These are phyloP conservation scores for Pampus argenteus DNA, from an alignment of 2,797 vertebrate genomes.

Conservation along the genomic window DNA sequence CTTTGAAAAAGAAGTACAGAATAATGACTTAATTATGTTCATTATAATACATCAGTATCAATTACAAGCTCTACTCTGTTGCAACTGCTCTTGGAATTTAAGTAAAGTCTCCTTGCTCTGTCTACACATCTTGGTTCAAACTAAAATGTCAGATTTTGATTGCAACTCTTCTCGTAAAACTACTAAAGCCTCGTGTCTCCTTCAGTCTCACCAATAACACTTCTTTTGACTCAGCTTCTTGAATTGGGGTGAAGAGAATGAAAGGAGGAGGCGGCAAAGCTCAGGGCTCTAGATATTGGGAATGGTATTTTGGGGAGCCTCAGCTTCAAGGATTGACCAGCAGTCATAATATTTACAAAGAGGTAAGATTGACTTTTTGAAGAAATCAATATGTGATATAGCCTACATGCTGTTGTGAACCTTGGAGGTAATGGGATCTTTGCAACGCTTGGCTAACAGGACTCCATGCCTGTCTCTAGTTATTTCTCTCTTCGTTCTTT, in stretches of 20 bases:
- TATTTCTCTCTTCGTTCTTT: conserved; percentile 69
- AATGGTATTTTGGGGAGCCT: conserved; percentile 56
- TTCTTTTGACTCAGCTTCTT: conserved; percentile 27
- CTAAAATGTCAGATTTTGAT: conserved; percentile 33
- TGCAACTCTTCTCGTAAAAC: neutral
- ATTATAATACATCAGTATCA: conserved; percentile 34
- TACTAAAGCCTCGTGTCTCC: conserved; percentile 26
- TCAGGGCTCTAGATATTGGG: conserved; percentile 45
- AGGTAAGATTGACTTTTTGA: conserved; percentile 82
- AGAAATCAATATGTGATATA: conserved; percentile 86
- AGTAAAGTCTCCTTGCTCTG: conserved; percentile 17
- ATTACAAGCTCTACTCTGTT: conserved; percentile 10
- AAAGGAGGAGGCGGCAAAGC: conserved; percentile 38
- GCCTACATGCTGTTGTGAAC: conserved; percentile 77
- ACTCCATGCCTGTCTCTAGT: conserved; percentile 70
- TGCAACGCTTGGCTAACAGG: conserved; percentile 81
- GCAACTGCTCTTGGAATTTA: conserved; percentile 14
- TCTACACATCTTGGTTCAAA: conserved; percentile 23
- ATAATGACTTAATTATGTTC: conserved; percentile 37
- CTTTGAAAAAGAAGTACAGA: conserved; percentile 8
- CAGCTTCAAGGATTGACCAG: conserved; percentile 71
- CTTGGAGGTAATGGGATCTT: conserved; percentile 81
- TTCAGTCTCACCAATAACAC: conserved; percentile 36
- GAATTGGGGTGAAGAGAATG: conserved; percentile 33
- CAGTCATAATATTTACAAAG: conserved; percentile 85